Evolutionary conservation across 2,113 vertebrate genomes (phyloP).

Genomic region (Pavo muticus): DNA sequence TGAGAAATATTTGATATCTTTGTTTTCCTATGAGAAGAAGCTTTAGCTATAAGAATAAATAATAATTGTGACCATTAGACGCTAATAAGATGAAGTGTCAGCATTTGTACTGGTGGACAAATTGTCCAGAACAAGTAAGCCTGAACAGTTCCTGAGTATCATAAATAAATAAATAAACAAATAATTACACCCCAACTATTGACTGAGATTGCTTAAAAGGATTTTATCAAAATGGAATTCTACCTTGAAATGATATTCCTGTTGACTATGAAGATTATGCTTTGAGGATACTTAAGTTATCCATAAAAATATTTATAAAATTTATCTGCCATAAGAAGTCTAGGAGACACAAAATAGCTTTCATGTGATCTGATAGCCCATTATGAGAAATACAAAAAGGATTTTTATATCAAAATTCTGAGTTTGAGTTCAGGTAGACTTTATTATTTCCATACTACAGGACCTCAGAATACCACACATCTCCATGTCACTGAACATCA

Average conservation of each 20-base stretch:
- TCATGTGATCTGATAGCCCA: background rate
- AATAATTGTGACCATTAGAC: background rate
- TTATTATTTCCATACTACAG: background rate
- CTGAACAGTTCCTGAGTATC: background rate
- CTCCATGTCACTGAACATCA: background rate
- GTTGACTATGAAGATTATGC: background rate
- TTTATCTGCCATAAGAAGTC: background rate
- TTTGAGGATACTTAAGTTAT: background rate
- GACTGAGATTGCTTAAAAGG: background rate
- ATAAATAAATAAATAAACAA: background rate
- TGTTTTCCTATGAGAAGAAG: background rate
- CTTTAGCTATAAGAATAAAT: background rate
- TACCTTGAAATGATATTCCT: background rate
- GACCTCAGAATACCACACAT: background rate
- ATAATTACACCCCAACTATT: rapidly evolving
- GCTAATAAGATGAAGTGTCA: background rate
- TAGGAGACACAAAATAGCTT: background rate
- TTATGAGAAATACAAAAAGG: background rate
- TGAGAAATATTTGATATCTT: background rate
- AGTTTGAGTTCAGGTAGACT: background rate
- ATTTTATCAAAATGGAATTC: background rate
- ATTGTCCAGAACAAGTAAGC: background rate
- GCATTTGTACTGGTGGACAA: background rate
- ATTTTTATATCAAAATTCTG: background rate
- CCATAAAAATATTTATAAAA: background rate